These are phyloP conservation scores for Brachionus rotundiformis DNA, from an alignment of 1,140 invertebrate species.

Conservation along the genomic window DNA sequence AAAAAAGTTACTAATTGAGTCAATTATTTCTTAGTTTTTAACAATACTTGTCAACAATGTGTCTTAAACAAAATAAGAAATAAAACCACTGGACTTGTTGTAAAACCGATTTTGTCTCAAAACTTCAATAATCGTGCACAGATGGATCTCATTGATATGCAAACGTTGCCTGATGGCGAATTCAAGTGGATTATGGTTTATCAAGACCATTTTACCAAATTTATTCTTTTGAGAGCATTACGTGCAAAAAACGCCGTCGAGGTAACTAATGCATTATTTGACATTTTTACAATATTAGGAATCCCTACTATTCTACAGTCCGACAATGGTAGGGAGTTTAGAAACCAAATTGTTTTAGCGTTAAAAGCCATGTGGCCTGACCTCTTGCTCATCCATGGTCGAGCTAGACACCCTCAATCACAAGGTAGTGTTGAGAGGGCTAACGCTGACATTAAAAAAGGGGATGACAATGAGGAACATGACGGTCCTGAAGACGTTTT, in stretches of 20 bases:
- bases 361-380: no score
- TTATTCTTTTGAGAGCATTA: slow-evolving; percentile 2
- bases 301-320: no score
- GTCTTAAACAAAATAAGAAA: slow-evolving; percentile 51
- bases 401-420: no score
- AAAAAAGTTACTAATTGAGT: no score
- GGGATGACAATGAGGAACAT: no score
- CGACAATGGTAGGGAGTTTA: no score
- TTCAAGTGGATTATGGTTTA: slow-evolving; percentile 54
- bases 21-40: no score
- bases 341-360: no score
- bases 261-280: neutral
- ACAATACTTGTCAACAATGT: slow-evolving; percentile 51
- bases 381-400: no score
- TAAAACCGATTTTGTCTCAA: slow-evolving; percentile 28
- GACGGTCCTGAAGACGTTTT: no score
- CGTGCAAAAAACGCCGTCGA: neutral
- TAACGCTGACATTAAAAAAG: no score
- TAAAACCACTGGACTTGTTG: slow-evolving; percentile 45
- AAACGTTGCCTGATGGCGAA: slow-evolving; percentile 43
- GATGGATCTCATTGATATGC: slow-evolving; percentile 54
- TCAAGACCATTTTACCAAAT: slow-evolving; percentile 54
- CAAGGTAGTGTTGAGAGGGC: no score
- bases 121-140: slow-evolving; percentile 52
- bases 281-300: slow-evolving; percentile 55